Percentiles rank a stretch among this genome's conserved stretches.
phyloP scores from a whole-genome alignment of 2,113 vertebrate species.

The Burhinus oedicnemus region DNA sequence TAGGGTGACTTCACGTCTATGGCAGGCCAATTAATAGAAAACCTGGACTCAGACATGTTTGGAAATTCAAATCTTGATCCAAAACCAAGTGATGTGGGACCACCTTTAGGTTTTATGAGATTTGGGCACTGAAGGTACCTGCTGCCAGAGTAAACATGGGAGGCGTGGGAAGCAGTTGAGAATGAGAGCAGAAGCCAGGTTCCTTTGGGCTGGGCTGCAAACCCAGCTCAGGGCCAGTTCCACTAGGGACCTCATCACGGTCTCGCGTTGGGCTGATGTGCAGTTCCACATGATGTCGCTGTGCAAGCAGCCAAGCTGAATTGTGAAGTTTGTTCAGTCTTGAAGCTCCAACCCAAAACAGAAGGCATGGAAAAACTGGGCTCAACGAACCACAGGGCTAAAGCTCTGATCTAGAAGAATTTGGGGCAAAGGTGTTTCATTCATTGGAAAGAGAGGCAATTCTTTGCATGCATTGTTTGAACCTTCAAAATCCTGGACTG shows the following conservation, averaged over 20 bases:
- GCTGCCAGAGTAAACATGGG: background rate
- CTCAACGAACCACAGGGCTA: rapidly evolving
- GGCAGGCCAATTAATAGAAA: conserved; percentile 11
- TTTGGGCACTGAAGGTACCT: background rate
- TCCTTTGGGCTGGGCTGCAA: background rate
- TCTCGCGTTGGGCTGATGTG: rapidly evolving
- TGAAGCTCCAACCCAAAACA: background rate
- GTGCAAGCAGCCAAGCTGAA: background rate
- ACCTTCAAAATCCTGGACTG: background rate
- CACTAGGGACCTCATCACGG: background rate
- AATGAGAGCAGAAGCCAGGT: background rate
- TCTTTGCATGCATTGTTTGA: background rate
- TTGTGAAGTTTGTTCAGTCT: background rate
- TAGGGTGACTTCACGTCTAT: background rate
- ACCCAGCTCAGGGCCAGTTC: background rate
- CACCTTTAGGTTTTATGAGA: background rate
- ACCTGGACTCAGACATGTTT: background rate
- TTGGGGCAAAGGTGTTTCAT: rapidly evolving
- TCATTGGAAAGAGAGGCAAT: background rate
- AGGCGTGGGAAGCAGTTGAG: background rate
- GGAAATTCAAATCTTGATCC: background rate
- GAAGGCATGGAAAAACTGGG: background rate
- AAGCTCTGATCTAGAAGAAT: background rate
- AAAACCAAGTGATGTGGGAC: background rate
- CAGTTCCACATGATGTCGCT: background rate